phyloP scores from a whole-genome alignment of 2,888 invertebrate genomes.

The Drosophila barbarae region DNA sequence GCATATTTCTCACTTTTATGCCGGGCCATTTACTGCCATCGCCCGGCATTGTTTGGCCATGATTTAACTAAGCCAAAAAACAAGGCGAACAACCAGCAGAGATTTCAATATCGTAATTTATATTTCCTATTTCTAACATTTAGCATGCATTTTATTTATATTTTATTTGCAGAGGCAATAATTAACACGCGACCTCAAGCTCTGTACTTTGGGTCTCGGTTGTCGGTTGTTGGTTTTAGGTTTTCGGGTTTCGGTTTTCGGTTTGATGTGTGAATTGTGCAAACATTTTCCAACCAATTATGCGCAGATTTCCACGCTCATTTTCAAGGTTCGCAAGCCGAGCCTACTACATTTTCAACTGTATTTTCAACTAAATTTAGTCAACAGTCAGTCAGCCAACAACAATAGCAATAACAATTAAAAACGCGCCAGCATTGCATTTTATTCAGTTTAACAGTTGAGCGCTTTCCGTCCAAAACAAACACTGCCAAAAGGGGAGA shows the following conservation, averaged over 20 bases:
- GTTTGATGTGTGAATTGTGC: slow-evolving; percentile 40
- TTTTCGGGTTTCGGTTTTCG: not conserved
- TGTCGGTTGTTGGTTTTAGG: slow-evolving; percentile 1
- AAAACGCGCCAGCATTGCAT: slow-evolving; percentile 55
- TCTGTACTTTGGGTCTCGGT: slow-evolving; percentile 5
- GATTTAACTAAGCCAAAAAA: slow-evolving; percentile 43
- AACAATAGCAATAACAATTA: slow-evolving; percentile 40
- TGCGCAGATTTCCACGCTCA: slow-evolving; percentile 43
- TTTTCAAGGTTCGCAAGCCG: slow-evolving; percentile 50
- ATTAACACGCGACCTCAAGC: slow-evolving; percentile 51
- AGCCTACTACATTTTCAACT: slow-evolving; percentile 19
- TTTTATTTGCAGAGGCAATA: slow-evolving; percentile 38
- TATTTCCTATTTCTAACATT: slow-evolving; percentile 21
- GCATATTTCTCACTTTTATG: slow-evolving; percentile 42
- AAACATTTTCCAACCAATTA: slow-evolving; percentile 57
- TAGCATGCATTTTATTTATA: slow-evolving; percentile 49
- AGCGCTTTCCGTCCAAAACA: slow-evolving; percentile 41
- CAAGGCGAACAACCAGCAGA: not conserved
- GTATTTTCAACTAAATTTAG: slow-evolving; percentile 46
- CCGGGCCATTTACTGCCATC: slow-evolving; percentile 41
- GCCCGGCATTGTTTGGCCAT: slow-evolving; percentile 44
- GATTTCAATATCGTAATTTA: slow-evolving; percentile 49
- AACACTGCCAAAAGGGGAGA: slow-evolving; percentile 17
- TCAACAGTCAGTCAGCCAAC: slow-evolving; percentile 25
- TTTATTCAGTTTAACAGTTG: slow-evolving; percentile 56